These are phyloP conservation scores for Mola mola DNA, from an alignment of 2,113 vertebrate genomes.

Conservation along the genomic window DNA sequence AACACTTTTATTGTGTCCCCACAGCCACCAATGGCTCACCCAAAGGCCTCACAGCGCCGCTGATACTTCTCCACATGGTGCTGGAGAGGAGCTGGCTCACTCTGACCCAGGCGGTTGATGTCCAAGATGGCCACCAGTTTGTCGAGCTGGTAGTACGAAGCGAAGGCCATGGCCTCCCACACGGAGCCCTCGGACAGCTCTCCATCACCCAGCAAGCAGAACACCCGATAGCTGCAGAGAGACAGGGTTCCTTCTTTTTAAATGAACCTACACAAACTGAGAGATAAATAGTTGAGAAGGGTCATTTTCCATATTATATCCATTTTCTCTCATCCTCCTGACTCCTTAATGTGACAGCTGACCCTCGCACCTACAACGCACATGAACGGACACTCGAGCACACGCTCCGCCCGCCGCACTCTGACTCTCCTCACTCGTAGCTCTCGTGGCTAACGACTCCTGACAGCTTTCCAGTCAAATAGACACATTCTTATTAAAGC, in stretches of 20 bases:
- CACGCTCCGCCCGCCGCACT: not conserved
- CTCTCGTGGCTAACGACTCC: constrained; percentile 45
- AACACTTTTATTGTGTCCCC: not conserved
- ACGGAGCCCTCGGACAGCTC: constrained; percentile 94
- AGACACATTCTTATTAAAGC: constrained; percentile 71
- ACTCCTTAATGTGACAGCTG: constrained; percentile 31
- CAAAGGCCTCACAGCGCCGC: constrained; percentile 94
- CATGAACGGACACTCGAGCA: not conserved
- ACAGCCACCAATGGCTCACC: constrained; percentile 56
- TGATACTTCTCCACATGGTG: constrained; percentile 93
- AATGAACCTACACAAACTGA: not conserved
- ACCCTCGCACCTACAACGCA: constrained; percentile 32
- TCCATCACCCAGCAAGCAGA: constrained; percentile 92
- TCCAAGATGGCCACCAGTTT: constrained; percentile 94
- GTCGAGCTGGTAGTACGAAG: constrained; percentile 91
- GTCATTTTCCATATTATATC: constrained; percentile 14
- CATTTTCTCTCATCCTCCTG: constrained; percentile 2
- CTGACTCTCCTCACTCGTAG: constrained; percentile 32
- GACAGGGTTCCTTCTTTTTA: not conserved
- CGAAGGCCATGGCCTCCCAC: constrained; percentile 98
- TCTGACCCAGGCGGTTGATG: constrained; percentile 95
- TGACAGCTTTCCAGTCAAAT: constrained; percentile 83
- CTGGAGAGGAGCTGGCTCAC: constrained; percentile 91
- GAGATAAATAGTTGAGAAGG: not conserved
- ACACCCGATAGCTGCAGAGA: constrained; percentile 86